A percentile compares a stretch with the other conserved stretches of the same genome.
These are phyloP conservation scores for Xenops minutus DNA, from an alignment of 2,797 vertebrate genomes.

Conservation along the genomic window DNA sequence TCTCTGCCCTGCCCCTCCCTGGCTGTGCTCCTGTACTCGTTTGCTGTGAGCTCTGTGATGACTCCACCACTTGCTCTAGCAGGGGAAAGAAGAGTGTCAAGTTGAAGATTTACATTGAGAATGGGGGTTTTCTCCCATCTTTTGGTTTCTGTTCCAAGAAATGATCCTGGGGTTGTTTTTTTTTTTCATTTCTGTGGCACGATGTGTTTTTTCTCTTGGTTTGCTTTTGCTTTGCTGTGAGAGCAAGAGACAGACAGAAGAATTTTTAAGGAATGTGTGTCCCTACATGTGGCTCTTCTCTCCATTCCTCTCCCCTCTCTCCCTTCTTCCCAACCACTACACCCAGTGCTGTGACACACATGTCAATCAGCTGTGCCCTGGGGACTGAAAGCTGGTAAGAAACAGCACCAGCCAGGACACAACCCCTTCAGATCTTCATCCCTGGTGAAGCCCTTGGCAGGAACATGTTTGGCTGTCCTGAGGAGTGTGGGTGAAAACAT, in stretches of 20 bases:
- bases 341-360: background rate
- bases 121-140: background rate
- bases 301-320: background rate
- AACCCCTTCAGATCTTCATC: background rate
- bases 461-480: background rate
- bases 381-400: background rate
- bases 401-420: background rate
- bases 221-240: background rate
- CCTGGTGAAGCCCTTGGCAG: background rate
- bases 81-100: background rate
- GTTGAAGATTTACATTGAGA: background rate
- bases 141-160: background rate
- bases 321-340: background rate
- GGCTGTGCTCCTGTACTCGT: accelerated
- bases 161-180: background rate
- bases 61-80: background rate
- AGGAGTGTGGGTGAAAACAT: background rate
- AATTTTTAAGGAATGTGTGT: background rate
- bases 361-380: background rate
- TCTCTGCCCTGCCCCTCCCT: background rate
- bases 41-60: background rate
- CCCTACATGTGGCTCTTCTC: background rate
- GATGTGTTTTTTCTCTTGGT: background rate
- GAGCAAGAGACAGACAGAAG: background rate
- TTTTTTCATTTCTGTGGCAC: background rate